These are phyloP conservation scores for Drosophila helvetica DNA, from an alignment of 2,888 invertebrate genomes.

Conservation along the genomic window DNA sequence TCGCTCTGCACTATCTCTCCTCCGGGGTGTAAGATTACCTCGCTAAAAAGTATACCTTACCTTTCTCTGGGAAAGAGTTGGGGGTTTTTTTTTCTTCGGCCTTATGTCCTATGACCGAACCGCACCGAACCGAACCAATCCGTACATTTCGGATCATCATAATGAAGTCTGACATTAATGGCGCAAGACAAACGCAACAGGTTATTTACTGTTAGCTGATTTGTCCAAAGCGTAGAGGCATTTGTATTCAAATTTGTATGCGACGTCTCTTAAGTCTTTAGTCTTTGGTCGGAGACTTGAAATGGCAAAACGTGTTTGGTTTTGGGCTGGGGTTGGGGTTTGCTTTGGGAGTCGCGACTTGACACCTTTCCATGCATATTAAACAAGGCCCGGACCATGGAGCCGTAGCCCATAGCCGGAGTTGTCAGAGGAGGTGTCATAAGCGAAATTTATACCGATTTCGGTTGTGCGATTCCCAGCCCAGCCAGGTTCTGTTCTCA, in stretches of 20 bases:
- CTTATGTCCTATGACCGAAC: conserved; percentile 7
- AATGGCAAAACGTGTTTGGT: conserved; percentile 37
- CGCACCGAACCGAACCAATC: background rate
- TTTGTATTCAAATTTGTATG: conserved; percentile 46
- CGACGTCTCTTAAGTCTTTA: conserved; percentile 18
- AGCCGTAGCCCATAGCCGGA: conserved; percentile 1
- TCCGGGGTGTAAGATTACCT: conserved; percentile 37
- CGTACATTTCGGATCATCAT: conserved; percentile 28
- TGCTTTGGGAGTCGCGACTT: conserved; percentile 25
- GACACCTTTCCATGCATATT: conserved; percentile 55
- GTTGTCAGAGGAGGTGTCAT: conserved; percentile 48
- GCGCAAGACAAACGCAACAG: conserved; percentile 57
- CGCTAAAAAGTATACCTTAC: conserved; percentile 4
- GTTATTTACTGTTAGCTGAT: conserved; percentile 58
- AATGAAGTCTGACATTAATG: conserved; percentile 58
- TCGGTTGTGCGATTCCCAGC: background rate
- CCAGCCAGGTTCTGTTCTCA: background rate
- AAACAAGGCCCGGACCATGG: conserved; percentile 18
- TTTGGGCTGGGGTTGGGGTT: conserved; percentile 4
- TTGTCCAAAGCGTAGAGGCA: conserved; percentile 33
- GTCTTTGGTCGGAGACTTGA: conserved; percentile 9
- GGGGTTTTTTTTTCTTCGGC: conserved; percentile 6
- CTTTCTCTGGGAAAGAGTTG: conserved; percentile 8
- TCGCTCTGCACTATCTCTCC: background rate
- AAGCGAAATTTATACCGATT: conserved; percentile 45